Percentiles rank a stretch among this genome's conserved stretches.
These are phyloP conservation scores for Pissodes strobi DNA, from an alignment of 1,140 invertebrate species.

Conservation along the genomic window DNA sequence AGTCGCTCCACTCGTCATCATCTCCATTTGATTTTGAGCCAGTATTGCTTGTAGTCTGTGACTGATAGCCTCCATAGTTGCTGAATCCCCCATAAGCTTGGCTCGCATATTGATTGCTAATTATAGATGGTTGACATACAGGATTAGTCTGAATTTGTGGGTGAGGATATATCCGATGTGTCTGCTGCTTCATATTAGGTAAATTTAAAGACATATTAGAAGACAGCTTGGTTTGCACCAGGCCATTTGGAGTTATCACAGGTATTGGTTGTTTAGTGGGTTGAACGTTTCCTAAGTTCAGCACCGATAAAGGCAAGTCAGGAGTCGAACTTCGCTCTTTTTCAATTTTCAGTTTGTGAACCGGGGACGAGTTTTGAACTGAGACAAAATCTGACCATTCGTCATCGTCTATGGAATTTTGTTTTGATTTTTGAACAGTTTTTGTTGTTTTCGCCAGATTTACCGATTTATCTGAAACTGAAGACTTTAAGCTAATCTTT, in stretches of 20 bases:
- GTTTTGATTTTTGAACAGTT: not conserved
- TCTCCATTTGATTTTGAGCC: constrained; percentile 43
- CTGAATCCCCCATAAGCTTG: constrained; percentile 29
- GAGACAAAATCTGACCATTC: constrained; percentile 55
- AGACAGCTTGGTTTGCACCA: constrained; percentile 47
- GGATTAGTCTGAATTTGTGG: constrained; percentile 9
- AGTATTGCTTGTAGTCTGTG: not conserved
- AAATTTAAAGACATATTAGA: constrained; percentile 24
- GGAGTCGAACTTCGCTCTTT: constrained; percentile 44
- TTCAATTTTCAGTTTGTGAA: constrained; percentile 35
- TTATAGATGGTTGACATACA: constrained; percentile 48
- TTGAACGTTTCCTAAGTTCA: constrained; percentile 50
- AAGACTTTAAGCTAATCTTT: not conserved
- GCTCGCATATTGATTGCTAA: constrained; percentile 48
- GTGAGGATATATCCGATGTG: constrained; percentile 25
- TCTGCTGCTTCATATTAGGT: constrained; percentile 23
- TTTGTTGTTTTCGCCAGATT: not conserved
- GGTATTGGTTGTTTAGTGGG: constrained; percentile 49
- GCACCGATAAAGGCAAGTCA: constrained; percentile 50
- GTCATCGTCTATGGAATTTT: constrained; percentile 43
- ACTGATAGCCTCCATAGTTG: not conserved
- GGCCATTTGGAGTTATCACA: constrained; percentile 50
- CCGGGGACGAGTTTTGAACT: constrained; percentile 33
- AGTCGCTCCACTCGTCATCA: constrained; percentile 68
- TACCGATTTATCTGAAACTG: not conserved